Evolutionary conservation across 2,888 invertebrate species (phyloP), one percentile per base, ranked within the genome.

Genomic region (Halictus quadricinctus): DNA sequence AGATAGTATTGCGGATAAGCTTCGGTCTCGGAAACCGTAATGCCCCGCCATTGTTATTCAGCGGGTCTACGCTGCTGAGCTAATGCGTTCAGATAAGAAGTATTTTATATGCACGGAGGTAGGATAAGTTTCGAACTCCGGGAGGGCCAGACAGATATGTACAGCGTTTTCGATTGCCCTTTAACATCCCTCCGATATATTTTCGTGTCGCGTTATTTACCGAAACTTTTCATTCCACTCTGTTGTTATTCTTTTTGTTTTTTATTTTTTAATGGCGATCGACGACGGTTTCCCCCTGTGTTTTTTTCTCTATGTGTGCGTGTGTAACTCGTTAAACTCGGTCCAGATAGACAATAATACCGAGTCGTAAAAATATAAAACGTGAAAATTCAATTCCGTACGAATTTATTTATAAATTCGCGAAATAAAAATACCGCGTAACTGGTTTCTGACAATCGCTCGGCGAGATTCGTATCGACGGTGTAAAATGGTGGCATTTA

Each of bases 11-110:
- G 64, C 72, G 90, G 88, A 89, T 87, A 90, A 90, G 88, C 83
- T 84, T 80, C 84, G 84, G 80, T 77, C 86, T 80, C 86, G 85
- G 85, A 77, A 86, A 85, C 82, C 80, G 88, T 88, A 88, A 90
- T 87, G 86, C 88, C 76, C 79, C 72, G 85, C 84, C 87, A 91
- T 92, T 92, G 89, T 92, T 91, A 90, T 91, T 90, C 90, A 89
- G 88, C 87, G 87, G 87, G 89, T 87, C 88, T 88, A 36, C 89
- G 86, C 86, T 69, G 87, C 81, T 78, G 83, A 89, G 87, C 88
- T 90, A 90, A 89, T 92, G 89, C 87, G 82, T 76, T 76, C 84
- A 87, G 88, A 90, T 90, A 88, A 90, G 88, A 88, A 90, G 89
- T 88, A 88, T 90, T 88, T 89, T 90, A 90, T 88, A 91, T 89